Base-by-base conservation (phyloP, 2,797 vertebrate species). In the Semaprochilodus insignis region DNA sequence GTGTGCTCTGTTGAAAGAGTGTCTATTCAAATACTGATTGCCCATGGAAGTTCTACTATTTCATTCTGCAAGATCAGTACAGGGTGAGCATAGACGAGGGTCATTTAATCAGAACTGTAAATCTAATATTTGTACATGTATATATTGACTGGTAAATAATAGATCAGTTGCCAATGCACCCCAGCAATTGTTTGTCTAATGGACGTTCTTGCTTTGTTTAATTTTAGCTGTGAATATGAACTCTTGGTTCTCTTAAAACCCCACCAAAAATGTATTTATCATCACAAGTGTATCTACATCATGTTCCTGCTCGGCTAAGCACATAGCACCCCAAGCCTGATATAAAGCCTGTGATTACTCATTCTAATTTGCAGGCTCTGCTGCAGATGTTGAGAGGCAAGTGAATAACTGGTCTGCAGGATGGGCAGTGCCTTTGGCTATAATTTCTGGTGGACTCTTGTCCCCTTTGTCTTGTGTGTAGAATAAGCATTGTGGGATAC, bases 321-420 rank as follows among this genome's bases (percentile, higher is more conserved):
- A 57, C 23, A 19, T 44, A 40, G 34, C 19, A 19, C 65, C 34
- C 36, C 16, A 66, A 36, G 66, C 66, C 66, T 69, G 66, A 69
- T 44, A 44, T 69, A 40, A 75, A 74, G 80, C 74, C 80, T 81
- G 71, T 44, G 62, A 48, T 81, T 17, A 51, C 23, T 59, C 72
- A 8, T 27, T 74, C 65, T 59, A 74, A 81, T 57, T 63, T n/a
- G 25, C 51, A 67, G 72, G 62, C 55, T 57, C 79, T 65, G 48
- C 31, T 74, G 34, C 23, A 65, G 62, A 75, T 55, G 65, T 74
- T 21, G 21, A 40, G 63, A 31, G 54, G 72, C 48, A 23, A 62
- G 15, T 54, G 72, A 57, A 62, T 17, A 36, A 19, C 44, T 40
- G 27, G n/a, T 75, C n/a, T 65, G 4, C 17, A 66, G 48, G 25